Conservation (phyloP, 1,140 invertebrate genomes). For the Branchinecta lindahli region DNA sequence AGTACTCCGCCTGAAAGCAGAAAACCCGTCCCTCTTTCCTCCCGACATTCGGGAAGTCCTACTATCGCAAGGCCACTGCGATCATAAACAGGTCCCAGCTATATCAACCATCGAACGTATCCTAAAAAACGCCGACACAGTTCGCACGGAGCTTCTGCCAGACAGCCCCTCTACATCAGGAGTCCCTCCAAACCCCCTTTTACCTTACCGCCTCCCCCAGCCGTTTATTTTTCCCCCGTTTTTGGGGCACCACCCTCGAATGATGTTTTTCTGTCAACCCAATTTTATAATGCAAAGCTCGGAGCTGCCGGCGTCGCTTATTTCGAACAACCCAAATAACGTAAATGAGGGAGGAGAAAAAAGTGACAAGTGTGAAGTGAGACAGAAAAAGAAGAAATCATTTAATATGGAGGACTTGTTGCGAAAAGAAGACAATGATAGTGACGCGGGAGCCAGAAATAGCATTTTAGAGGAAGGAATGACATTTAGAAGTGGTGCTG, state of each 20-base stretch:
- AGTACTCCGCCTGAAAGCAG: slow-evolving; percentile 74
- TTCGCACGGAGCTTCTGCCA: slow-evolving; percentile 12
- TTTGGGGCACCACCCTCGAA: neutral
- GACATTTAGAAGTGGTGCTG: too few species aligned
- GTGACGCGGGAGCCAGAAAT: too few species aligned
- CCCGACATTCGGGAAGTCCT: slow-evolving; percentile 82
- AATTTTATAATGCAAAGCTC: neutral
- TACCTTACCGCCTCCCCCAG: neutral
- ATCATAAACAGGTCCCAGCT: slow-evolving; percentile 41
- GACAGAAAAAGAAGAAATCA: neutral
- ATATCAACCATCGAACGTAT: slow-evolving; percentile 91
- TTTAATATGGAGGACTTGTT: neutral
- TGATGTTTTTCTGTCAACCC: neutral
- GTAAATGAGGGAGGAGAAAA: too few species aligned
- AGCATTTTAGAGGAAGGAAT: too few species aligned
- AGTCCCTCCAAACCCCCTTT: neutral
- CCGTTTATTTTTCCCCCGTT: neutral
- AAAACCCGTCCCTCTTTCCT: slow-evolving; percentile 80
- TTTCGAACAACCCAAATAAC: too few species aligned
- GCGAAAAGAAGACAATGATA: neutral
- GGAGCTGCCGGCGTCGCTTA: neutral
- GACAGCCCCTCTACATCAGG: slow-evolving; percentile 9
- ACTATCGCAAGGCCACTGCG: slow-evolving; percentile 64
- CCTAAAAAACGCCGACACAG: slow-evolving; percentile 50
- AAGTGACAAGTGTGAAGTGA: too few species aligned